A percentile compares a stretch with the other conserved stretches of the same genome.
Conservation (phyloP, 2,888 invertebrate species). For the Orthosia gothica region DNA sequence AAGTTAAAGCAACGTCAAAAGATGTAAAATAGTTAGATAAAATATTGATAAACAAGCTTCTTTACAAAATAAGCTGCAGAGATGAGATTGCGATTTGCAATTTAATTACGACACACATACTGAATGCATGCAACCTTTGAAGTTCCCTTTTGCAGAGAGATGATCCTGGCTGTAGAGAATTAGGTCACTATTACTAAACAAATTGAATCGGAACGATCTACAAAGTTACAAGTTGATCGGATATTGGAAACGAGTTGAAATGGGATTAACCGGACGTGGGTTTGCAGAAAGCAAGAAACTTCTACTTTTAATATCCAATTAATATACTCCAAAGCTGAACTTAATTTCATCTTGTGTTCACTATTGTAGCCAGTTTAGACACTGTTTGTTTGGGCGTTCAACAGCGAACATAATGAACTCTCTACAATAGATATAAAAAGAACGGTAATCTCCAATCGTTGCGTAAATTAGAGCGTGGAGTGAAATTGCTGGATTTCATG, state of each 20-base stretch:
- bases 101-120: neutral
- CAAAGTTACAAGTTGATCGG: neutral
- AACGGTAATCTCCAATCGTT: slow-evolving; percentile 54
- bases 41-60: neutral
- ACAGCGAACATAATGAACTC: slow-evolving; percentile 40
- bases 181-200: neutral
- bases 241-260: neutral
- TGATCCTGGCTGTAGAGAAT: slow-evolving; percentile 7
- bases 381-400: slow-evolving; percentile 10
- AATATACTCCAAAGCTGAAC: neutral
- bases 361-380: slow-evolving; percentile 25
- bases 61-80: neutral
- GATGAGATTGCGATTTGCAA: neutral
- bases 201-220: neutral
- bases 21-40: neutral
- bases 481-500: slow-evolving; percentile 55
- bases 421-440: slow-evolving; percentile 24
- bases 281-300: neutral
- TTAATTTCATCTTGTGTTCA: slow-evolving; percentile 20
- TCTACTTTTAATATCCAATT: neutral
- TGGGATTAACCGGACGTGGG: neutral
- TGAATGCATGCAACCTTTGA: neutral
- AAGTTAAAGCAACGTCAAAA: neutral
- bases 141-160: neutral
- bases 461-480: slow-evolving; percentile 54